Evolutionary conservation across 2,888 invertebrate genomes (phyloP).

Genomic region (Elysia crispata): DNA sequence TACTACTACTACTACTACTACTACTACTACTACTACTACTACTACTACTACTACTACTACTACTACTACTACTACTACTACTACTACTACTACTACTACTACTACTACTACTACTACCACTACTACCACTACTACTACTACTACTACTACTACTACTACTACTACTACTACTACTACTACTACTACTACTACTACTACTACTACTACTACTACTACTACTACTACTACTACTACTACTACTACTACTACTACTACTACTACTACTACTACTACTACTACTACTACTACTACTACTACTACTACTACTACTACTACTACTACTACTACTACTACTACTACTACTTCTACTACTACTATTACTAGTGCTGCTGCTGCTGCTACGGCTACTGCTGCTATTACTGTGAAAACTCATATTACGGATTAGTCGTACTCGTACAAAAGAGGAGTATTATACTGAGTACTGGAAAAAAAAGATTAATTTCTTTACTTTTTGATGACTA

Average conservation of each 20-base stretch:
- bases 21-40: neutral
- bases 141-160: neutral
- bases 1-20: neutral
- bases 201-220: constrained; percentile 23
- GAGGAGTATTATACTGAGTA: too few species aligned
- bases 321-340: neutral
- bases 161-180: neutral
- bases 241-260: constrained; percentile 22
- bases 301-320: too few species aligned
- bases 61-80: neutral
- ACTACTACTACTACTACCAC: neutral
- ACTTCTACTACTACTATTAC: neutral
- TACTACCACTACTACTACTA: neutral
- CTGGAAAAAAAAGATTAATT: too few species aligned
- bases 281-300: constrained; percentile 1
- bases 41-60: neutral
- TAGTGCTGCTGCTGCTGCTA: neutral
- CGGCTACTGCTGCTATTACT: too few species aligned
- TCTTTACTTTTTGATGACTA: too few species aligned
- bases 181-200: constrained; percentile 33
- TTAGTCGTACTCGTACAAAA: too few species aligned
- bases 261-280: constrained; percentile 32
- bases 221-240: constrained; percentile 23
- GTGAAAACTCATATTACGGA: too few species aligned
- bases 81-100: neutral